Conservation (phyloP, 1,140 invertebrate species). For the Agrypnia vestita region DNA sequence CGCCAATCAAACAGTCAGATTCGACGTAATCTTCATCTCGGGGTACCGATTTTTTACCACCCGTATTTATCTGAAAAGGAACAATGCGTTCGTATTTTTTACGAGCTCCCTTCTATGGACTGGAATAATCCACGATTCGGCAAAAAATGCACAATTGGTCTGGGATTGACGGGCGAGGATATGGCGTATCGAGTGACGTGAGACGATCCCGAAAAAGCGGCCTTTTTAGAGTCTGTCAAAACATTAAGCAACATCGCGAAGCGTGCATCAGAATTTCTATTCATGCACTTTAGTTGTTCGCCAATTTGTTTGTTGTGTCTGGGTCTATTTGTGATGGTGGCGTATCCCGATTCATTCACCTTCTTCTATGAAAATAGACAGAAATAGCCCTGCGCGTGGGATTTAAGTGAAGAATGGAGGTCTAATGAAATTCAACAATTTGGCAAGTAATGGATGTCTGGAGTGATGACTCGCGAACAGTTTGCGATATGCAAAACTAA, state of each 20-base stretch:
- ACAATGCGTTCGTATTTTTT: too few relatives aligned
- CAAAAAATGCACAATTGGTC: background rate
- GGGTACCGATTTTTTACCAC: too few relatives aligned
- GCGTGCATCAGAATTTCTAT: background rate
- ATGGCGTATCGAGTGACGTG: constrained; percentile 2
- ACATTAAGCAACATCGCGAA: background rate
- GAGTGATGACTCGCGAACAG: too few relatives aligned
- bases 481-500: too few relatives aligned
- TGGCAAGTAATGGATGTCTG: too few relatives aligned
- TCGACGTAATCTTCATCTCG: background rate
- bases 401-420: too few relatives aligned
- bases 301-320: constrained; percentile 17
- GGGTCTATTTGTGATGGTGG: background rate
- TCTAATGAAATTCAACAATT: too few relatives aligned
- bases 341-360: too few relatives aligned
- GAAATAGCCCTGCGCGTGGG: too few relatives aligned
- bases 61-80: too few relatives aligned
- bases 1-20: background rate
- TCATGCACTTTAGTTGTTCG: constrained; percentile 5
- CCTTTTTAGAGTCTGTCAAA: background rate
- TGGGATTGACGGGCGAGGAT: background rate
- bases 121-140: background rate
- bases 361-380: too few relatives aligned
- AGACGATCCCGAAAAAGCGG: background rate
- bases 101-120: too few relatives aligned